Percentiles rank a stretch among this genome's conserved stretches.
These are phyloP conservation scores for Acanthurus lineatus DNA, from an alignment of 2,797 vertebrate species.

Conservation along the genomic window DNA sequence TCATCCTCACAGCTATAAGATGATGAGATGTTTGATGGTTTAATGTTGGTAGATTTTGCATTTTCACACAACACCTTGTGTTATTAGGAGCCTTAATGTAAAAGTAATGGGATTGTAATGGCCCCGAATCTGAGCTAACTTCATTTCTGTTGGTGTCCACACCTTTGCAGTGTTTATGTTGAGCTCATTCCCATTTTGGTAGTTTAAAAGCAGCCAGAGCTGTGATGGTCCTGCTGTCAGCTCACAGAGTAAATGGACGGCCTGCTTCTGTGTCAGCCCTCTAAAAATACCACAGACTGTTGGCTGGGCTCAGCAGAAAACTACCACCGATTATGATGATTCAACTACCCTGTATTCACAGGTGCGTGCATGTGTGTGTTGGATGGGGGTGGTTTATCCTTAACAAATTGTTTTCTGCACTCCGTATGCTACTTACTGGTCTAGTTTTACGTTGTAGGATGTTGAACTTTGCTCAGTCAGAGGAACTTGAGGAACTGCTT, in stretches of 20 bases:
- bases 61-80: constrained; percentile 42
- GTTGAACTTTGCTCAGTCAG: constrained; percentile 49
- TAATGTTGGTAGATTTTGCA: constrained; percentile 42
- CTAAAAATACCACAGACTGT: constrained; percentile 85
- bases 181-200: constrained; percentile 79
- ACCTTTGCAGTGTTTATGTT: constrained; percentile 79
- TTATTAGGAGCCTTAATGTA: constrained; percentile 52
- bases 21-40: constrained; percentile 25
- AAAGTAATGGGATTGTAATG: constrained; percentile 63
- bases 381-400: constrained; percentile 60
- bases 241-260: constrained; percentile 80
- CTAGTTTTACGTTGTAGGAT: constrained; percentile 34
- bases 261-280: constrained; percentile 83
- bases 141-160: constrained; percentile 72
- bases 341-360: constrained; percentile 83
- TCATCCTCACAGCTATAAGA: constrained; percentile 14
- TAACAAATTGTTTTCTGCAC: constrained; percentile 63
- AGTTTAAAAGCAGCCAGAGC: constrained; percentile 75
- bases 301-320: constrained; percentile 85
- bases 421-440: constrained; percentile 35
- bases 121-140: constrained; percentile 59
- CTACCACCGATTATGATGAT: constrained; percentile 86
- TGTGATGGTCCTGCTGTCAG: constrained; percentile 77
- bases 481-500: constrained; percentile 26
- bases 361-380: constrained; percentile 67